Percentiles rank a stretch among this genome's conserved stretches.
phyloP scores from a whole-genome alignment of 2,113 vertebrate genomes.

The Pseudopipra pipra region DNA sequence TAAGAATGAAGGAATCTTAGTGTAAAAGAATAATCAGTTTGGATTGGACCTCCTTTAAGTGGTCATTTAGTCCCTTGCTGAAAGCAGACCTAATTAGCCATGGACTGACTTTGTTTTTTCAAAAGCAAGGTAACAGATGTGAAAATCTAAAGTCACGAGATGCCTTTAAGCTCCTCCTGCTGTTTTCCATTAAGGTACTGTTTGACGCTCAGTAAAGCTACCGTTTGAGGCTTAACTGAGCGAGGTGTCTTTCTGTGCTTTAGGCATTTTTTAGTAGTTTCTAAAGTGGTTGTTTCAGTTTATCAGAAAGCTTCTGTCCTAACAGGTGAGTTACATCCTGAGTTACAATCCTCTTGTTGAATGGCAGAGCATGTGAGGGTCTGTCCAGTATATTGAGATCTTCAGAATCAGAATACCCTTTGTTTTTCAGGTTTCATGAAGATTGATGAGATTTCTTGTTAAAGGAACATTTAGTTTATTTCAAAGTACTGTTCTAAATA shows the following conservation, averaged over 20 bases:
- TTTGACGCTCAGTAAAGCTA: not conserved
- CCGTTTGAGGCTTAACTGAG: not conserved
- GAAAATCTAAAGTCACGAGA: not conserved
- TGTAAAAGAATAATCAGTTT: not conserved
- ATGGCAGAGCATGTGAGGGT: not conserved
- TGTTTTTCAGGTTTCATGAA: not conserved
- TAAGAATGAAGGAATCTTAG: not conserved
- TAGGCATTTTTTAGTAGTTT: not conserved
- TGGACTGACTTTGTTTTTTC: not conserved
- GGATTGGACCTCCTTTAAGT: not conserved
- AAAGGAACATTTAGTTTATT: not conserved
- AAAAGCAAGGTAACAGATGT: not conserved
- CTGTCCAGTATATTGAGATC: not conserved
- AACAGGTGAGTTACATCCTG: not conserved
- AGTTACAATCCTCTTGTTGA: not conserved
- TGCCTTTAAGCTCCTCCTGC: not conserved
- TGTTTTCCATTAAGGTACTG: not conserved
- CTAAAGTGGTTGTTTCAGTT: not conserved
- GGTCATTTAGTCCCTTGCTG: not conserved
- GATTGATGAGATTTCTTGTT: not conserved
- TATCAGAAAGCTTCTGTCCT: not conserved
- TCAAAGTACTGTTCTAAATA: not conserved
- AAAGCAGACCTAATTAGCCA: not conserved
- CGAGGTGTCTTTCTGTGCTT: not conserved
- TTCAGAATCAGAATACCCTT: not conserved